Percentiles rank a stretch among this genome's conserved stretches.
Evolutionary conservation across 92 coral and sea anemone genomes (phyloP).

Genomic region (Siderastrea siderea): DNA sequence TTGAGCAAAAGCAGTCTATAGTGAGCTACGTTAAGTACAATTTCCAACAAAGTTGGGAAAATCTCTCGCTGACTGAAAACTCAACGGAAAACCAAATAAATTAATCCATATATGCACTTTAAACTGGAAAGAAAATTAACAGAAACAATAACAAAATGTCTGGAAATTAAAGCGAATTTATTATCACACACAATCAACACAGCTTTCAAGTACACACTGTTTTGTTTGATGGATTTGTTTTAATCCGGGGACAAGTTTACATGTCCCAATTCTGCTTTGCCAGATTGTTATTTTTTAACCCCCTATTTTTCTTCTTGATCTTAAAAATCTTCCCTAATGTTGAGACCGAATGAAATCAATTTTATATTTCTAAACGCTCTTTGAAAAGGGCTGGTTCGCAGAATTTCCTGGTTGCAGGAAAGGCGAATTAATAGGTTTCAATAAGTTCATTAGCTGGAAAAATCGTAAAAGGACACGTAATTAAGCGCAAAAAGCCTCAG

Average conservation of each 20-base stretch:
- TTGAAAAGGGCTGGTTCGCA: slow-evolving; percentile 2
- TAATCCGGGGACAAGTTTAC: neutral
- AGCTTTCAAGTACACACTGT: neutral
- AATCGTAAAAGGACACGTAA: slow-evolving; percentile 36
- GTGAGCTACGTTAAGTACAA: neutral
- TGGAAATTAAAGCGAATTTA: slow-evolving; percentile 9
- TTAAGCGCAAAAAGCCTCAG: slow-evolving; percentile 55
- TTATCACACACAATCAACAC: neutral
- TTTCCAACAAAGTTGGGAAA: too few relatives aligned
- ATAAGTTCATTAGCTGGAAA: slow-evolving; percentile 62
- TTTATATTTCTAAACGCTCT: slow-evolving; percentile 21
- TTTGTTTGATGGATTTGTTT: slow-evolving; percentile 19
- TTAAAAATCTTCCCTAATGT: slow-evolving; percentile 8
- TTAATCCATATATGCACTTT: neutral
- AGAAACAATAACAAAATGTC: slow-evolving; percentile 1
- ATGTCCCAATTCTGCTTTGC: neutral
- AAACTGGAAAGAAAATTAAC: slow-evolving; percentile 8
- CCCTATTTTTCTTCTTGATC: neutral
- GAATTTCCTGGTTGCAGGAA: slow-evolving; percentile 47
- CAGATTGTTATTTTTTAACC: neutral
- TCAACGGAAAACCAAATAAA: neutral
- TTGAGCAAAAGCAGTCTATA: neutral
- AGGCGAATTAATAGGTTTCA: slow-evolving; percentile 35
- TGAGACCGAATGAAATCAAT: slow-evolving; percentile 1
- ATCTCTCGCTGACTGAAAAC: too few relatives aligned